Evolutionary conservation across 2,113 vertebrate genomes (phyloP), one percentile per base, ranked within the genome.

Genomic region (Paralichthys olivaceus): DNA sequence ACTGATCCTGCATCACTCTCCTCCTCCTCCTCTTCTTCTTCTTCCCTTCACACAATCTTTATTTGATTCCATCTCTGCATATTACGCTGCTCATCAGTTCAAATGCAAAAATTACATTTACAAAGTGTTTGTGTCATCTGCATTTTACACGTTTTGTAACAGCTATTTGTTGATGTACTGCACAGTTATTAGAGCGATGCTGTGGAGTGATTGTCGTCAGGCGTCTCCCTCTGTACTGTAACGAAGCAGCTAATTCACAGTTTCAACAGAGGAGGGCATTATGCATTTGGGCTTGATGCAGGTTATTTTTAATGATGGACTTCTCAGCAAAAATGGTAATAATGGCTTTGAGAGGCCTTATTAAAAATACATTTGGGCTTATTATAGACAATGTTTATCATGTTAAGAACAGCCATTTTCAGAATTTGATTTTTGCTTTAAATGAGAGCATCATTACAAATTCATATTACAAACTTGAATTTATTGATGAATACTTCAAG

Each of bases 71-170:
- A 34, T 55, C 62, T 65, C 70, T 75, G 68, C 65, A 51, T 79
- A 75, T 87, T 81, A 80, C 81, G 54, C 60, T 71, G 64, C 77
- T 90, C 81, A 85, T 89, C 80, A 82, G 83, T 87, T 87, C 87
- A 86, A 84, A 89, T 89, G 81, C 79, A 75, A 84, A 88, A 84
- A 89, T 65, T 80, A 63, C 79, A 85, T 87, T 81, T 85, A 83
- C 75, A 86, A 87, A 89, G 62, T 61, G 47, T 86, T 85, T 73
- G 71, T 83, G 77, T 89, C 80, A 80, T 84, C 77, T 79, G 56
- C 70, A 79, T 87, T 88, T 83, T 75, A 70, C 75, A 60, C 72
- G 61, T 75, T 85, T 84, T 89, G 64, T 66, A 77, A 80, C 65
- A 75, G 68, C 66, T 81, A 25, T 90, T 87, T 90, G 87, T 87